Evolutionary conservation across 2,797 vertebrate genomes (phyloP).

Genomic region (Psittacula echo): DNA sequence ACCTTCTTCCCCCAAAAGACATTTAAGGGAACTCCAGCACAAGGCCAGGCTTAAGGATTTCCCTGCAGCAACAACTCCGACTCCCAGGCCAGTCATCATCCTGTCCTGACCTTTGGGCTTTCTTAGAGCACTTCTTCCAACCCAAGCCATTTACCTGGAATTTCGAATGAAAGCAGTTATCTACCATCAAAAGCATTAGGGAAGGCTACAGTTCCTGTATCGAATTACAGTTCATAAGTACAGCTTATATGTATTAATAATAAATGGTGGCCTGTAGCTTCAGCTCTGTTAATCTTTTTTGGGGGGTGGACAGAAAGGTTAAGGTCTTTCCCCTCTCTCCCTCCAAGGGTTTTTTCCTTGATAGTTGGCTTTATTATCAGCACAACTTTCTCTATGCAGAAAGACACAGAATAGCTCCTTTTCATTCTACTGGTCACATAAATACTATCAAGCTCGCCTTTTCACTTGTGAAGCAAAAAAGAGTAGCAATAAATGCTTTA

Average conservation of each 20-base stretch:
- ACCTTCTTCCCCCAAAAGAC: background rate
- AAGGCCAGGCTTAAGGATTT: background rate
- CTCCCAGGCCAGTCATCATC: background rate
- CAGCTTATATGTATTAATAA: background rate
- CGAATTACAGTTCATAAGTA: background rate
- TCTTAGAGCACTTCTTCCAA: background rate
- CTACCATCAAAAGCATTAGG: background rate
- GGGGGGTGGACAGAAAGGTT: background rate
- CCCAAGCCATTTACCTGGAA: background rate
- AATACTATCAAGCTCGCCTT: background rate
- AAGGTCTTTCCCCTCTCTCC: background rate
- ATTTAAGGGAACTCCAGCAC: background rate
- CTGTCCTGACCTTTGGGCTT: background rate
- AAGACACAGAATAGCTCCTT: background rate
- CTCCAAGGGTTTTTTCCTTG: background rate
- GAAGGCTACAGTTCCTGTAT: background rate
- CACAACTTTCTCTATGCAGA: background rate
- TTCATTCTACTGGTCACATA: background rate
- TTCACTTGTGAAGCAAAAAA: background rate
- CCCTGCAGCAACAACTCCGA: background rate
- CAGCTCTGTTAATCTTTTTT: background rate
- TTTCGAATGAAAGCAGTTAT: background rate
- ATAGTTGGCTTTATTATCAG: background rate
- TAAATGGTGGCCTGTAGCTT: background rate
- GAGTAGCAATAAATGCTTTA: background rate